Evolutionary conservation across 2,113 vertebrate genomes (phyloP).

Genomic region (Burhinus oedicnemus): DNA sequence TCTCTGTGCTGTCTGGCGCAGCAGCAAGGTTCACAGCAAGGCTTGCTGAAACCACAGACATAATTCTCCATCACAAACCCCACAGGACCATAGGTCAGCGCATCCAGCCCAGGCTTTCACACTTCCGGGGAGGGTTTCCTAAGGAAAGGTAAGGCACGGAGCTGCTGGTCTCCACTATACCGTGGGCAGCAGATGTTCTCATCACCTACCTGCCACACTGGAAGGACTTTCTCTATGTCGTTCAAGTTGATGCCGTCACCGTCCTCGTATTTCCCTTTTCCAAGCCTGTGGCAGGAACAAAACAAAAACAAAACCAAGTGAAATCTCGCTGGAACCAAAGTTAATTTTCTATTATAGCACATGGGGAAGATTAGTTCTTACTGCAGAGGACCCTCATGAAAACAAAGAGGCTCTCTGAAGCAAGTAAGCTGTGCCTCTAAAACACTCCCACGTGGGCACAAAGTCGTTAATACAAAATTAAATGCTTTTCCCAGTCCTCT

Average conservation of each 20-base stretch:
- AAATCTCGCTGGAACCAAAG: not conserved
- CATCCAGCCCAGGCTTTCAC: not conserved
- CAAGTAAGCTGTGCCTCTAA: not conserved
- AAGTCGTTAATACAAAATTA: not conserved
- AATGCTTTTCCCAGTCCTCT: not conserved
- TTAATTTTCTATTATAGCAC: not conserved
- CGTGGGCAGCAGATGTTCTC: accelerated
- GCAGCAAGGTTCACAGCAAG: no score
- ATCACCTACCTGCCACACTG: constrained; percentile 85
- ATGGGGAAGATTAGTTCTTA: not conserved
- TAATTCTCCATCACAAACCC: not conserved
- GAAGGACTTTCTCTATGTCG: constrained; percentile 93
- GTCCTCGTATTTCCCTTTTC: constrained; percentile 88
- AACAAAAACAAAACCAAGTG: not conserved
- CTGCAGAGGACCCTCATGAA: not conserved
- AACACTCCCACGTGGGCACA: not conserved
- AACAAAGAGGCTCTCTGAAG: not conserved
- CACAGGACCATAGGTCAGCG: not conserved
- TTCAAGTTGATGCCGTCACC: constrained; percentile 93
- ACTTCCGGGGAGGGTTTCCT: not conserved
- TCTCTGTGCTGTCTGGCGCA: not conserved
- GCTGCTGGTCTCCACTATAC: not conserved
- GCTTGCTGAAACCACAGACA: no score
- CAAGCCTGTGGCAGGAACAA: constrained; percentile 80
- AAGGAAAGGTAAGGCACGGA: not conserved